Percentiles rank a stretch among this genome's conserved stretches.
Evolutionary conservation across 30 jellyfish, hydroid and myxozoan genomes (phyloP).

Genomic region (Cassiopea xamachana): DNA sequence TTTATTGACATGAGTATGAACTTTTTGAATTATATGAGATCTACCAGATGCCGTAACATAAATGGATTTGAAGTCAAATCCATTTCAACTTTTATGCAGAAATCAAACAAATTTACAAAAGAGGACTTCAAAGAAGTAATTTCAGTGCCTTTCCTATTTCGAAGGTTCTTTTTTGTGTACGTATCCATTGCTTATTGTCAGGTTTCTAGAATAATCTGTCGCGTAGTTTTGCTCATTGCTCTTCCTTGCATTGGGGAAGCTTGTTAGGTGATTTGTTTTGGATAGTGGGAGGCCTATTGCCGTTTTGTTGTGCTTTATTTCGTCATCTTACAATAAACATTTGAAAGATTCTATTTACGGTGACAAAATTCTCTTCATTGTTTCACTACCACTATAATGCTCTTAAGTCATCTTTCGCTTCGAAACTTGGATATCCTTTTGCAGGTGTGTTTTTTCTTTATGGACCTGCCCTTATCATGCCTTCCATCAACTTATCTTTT

Average conservation of each 20-base stretch:
- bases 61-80: not conserved
- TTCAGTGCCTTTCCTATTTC: not conserved
- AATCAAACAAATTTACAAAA: not conserved
- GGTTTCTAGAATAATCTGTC: not conserved
- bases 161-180: not conserved
- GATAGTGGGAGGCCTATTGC: no score
- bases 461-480: not conserved
- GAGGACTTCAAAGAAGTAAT: not conserved
- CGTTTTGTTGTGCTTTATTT: no score
- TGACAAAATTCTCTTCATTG: not conserved
- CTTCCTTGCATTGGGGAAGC: no score
- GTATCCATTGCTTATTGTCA: not conserved
- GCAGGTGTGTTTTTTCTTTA: constrained; percentile 5
- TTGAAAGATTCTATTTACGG: not conserved
- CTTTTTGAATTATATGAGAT: not conserved
- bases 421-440: not conserved
- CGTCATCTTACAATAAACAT: no score
- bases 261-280: no score
- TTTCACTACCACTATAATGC: not conserved
- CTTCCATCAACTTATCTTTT: not conserved
- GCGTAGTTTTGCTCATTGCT: no score
- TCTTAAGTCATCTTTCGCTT: not conserved
- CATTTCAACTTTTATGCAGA: not conserved
- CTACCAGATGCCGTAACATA: constrained; percentile 1
- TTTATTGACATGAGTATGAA: constrained; percentile 5